Evolutionary conservation across 2,113 vertebrate species (phyloP).

Genomic region (Nymphicus hollandicus): DNA sequence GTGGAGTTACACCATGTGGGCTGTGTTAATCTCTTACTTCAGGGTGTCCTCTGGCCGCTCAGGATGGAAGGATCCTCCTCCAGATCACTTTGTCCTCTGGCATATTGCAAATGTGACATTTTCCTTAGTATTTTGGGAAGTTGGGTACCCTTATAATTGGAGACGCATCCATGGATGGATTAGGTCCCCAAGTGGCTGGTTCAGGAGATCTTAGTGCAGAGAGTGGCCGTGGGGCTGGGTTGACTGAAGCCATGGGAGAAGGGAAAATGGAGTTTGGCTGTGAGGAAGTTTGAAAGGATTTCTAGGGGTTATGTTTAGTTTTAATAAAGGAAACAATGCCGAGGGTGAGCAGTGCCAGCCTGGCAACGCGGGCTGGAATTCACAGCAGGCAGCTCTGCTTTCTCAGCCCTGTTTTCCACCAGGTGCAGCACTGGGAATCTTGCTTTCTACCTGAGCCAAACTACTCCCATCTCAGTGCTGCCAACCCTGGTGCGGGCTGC

Average conservation of each 20-base stretch:
- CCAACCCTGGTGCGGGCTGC: neutral
- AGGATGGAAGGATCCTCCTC: neutral
- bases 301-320: neutral
- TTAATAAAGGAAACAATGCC: neutral
- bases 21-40: accelerated
- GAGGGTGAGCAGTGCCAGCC: neutral
- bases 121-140: neutral
- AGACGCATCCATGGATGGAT: accelerated
- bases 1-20: accelerated
- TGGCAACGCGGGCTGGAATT: neutral
- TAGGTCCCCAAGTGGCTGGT: neutral
- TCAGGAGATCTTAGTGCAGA: accelerated
- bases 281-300: neutral
- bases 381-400: neutral
- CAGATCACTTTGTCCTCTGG: accelerated
- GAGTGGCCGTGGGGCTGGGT: accelerated
- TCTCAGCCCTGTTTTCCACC: neutral
- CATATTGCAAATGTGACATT: too few relatives aligned
- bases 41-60: neutral
- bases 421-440: neutral
- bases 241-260: neutral
- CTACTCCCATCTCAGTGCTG: neutral
- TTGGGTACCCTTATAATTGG: neutral
- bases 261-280: neutral
- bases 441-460: neutral